Evolutionary conservation across 2,888 invertebrate genomes (phyloP).

Genomic region (Eupithecia pulchellata): DNA sequence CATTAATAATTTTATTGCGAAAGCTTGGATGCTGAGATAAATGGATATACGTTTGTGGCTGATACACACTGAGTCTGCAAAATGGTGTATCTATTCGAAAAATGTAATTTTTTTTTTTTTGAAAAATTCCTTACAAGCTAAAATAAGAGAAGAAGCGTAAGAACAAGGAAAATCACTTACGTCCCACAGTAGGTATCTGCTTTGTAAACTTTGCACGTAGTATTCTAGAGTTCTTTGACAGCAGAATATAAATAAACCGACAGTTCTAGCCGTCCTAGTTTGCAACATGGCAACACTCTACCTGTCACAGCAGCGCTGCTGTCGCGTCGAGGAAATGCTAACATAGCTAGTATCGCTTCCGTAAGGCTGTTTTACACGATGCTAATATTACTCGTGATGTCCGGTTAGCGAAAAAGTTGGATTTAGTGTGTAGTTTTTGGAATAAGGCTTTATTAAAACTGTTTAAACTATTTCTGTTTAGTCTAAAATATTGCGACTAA

Average conservation of each 20-base stretch:
- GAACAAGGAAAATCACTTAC: background rate
- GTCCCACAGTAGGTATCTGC: background rate
- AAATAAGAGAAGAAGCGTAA: background rate
- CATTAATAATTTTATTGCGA: background rate
- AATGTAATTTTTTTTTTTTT: too few species aligned
- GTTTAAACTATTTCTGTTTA: background rate
- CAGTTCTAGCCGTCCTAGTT: constrained; percentile 36
- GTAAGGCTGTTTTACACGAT: constrained; percentile 2
- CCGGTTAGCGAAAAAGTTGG: background rate
- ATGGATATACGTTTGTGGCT: too few species aligned
- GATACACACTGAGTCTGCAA: too few species aligned
- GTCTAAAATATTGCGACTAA: background rate
- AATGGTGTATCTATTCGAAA: too few species aligned
- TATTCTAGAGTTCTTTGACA: background rate
- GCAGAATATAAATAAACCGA: background rate
- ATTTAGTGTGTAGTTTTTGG: background rate
- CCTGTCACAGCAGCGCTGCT: constrained; percentile 2
- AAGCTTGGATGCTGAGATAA: background rate
- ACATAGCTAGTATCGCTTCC: background rate
- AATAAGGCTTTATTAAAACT: background rate
- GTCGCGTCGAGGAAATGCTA: constrained; percentile 40
- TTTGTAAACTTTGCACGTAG: constrained; percentile 1
- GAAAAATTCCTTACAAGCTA: too few species aligned
- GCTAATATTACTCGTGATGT: background rate
- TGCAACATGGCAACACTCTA: constrained; percentile 8